Evolutionary conservation across 2,113 vertebrate species (phyloP).

Genomic region (Gnathonemus echidnorhynchus): DNA sequence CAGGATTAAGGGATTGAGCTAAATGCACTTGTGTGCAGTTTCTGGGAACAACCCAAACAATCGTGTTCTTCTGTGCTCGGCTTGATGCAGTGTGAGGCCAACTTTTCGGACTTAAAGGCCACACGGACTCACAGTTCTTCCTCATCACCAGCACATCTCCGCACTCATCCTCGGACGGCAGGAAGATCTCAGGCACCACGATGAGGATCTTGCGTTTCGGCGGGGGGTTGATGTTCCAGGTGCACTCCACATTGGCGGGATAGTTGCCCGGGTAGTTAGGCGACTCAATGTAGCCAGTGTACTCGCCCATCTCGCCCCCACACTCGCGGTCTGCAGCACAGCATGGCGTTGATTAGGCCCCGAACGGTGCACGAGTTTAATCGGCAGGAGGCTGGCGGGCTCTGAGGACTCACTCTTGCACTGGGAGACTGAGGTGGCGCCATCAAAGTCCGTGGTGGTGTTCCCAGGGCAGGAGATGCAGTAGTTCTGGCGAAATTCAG

Average conservation of each 20-base stretch:
- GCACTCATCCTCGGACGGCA: constrained; percentile 93
- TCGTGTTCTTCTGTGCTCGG: neutral
- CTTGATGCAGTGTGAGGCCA: neutral
- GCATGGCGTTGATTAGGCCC: neutral
- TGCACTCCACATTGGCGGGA: constrained; percentile 86
- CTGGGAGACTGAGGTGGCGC: constrained; percentile 87
- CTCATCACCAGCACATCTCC: constrained; percentile 97
- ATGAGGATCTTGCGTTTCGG: constrained; percentile 96
- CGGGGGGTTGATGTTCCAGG: constrained; percentile 97
- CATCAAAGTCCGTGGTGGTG: constrained; percentile 93
- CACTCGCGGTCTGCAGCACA: constrained; percentile 77
- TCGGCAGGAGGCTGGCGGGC: neutral
- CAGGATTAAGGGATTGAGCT: neutral
- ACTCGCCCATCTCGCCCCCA: constrained; percentile 91
- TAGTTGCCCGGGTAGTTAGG: constrained; percentile 98
- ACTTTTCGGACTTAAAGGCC: neutral
- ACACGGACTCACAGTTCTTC: constrained; percentile 82
- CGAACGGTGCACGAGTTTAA: neutral
- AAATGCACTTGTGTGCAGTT: neutral
- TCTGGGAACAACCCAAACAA: neutral
- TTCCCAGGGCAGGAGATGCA: constrained; percentile 91
- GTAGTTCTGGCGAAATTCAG: constrained; percentile 92
- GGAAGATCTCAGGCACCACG: constrained; percentile 94
- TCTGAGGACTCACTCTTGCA: constrained; percentile 81
- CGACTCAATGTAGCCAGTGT: constrained; percentile 95